Base-by-base conservation (phyloP, 1,140 invertebrate genomes). In the Aphaenogaster rudis region DNA sequence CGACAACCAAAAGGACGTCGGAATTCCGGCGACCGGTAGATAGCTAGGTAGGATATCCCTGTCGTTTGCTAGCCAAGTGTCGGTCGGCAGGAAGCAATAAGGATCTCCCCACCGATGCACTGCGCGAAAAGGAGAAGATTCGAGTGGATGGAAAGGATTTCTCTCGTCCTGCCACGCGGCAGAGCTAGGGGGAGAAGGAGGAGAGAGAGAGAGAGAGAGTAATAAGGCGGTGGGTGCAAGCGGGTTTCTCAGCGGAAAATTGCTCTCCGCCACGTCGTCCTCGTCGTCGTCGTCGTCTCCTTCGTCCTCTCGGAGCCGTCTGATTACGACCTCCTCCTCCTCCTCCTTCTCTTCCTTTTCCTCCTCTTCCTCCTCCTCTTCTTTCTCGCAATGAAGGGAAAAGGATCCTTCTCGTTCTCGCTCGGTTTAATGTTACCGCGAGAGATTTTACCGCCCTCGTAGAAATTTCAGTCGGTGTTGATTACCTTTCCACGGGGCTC, bases 141-240 rank as follows among this genome's bases (percentile, higher is more conserved):
- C 86, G 86, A 87, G 79, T 81, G 33, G 86, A 81, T 87, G 21
- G 71, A 82, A 72, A 78, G 81, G 88, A 88, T 88, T 88, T 88
- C 84, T 76, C 42, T 57, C 52, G 64, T 86, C 74, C 61, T 45
- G 54, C 72, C 50, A 21, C 28, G 36, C 52, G 71, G 81, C 66
- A n/a, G 48, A 28, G 13, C 71, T 39, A 17, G 8, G 61, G 39
- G 8, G 45, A 39, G 28, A 50, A 1, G 39, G 48, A 64, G 36
- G 48, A 21, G 39, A 45, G 57, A 33, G 45, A 66, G 50, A 28
- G 64, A 15, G 28, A 36, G 52, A 33, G 50, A 90, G 64, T 42
- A 86, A 72, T 48, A 78, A 66, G 86, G 48, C 78, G 50, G 36
- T 9, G 66, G 61, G 48, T 86, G 82, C 48, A 79, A 86, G 63